A percentile compares a stretch with the other conserved stretches of the same genome.
phyloP scores from a whole-genome alignment of 2,113 vertebrate species.

The Lanius collurio region DNA sequence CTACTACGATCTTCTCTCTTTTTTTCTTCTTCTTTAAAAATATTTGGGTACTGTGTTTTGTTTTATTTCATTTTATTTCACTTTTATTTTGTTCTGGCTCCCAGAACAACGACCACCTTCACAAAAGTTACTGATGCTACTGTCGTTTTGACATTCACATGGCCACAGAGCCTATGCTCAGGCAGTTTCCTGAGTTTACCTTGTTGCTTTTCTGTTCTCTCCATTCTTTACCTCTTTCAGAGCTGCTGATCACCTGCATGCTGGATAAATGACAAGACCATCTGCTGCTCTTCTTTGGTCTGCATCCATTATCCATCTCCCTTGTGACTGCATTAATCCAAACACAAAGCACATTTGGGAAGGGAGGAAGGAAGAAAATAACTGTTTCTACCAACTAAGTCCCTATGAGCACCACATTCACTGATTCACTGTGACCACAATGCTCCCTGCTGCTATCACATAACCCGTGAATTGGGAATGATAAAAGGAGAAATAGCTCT shows the following conservation, averaged over 20 bases:
- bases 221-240: not conserved
- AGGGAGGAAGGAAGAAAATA: not conserved
- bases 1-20: not conserved
- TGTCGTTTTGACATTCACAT: rapidly evolving
- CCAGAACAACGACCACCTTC: not conserved
- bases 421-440: too few relatives aligned
- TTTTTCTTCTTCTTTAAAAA: not conserved
- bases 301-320: not conserved
- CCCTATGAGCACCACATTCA: not conserved
- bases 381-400: not conserved
- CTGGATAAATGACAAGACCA: not conserved
- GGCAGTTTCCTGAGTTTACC: not conserved
- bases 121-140: not conserved
- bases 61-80: not conserved
- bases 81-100: not conserved
- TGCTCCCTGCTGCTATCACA: not conserved
- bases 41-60: not conserved
- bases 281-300: not conserved
- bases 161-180: not conserved
- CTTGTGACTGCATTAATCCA: not conserved
- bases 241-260: not conserved
- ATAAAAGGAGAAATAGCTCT: not conserved
- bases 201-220: not conserved
- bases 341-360: not conserved
- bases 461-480: not conserved